Percentiles rank a stretch among this genome's conserved stretches.
These are phyloP conservation scores for Epizoanthus ramosus DNA, from an alignment of 92 coral and sea anemone species.

Conservation along the genomic window DNA sequence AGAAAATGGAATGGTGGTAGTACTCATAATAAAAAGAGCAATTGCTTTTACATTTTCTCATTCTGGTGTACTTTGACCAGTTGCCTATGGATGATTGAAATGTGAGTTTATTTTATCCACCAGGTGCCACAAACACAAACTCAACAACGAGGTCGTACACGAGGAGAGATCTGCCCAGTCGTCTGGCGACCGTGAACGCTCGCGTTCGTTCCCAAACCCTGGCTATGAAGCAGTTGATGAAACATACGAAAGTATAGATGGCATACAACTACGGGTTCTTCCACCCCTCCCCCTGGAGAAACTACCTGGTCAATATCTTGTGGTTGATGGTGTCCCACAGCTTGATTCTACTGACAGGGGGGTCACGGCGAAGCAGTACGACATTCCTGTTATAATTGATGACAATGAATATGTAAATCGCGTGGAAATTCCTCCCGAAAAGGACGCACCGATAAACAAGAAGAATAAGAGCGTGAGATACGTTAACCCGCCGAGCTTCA, in stretches of 20 bases:
- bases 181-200: not conserved
- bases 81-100: no score
- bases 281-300: constrained; percentile 19
- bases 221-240: constrained; percentile 5
- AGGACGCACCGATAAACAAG: not conserved
- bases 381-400: constrained; percentile 10
- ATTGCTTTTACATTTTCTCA: no score
- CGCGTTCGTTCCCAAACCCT: constrained; percentile 23
- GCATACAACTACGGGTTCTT: not conserved
- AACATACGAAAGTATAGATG: constrained; percentile 2
- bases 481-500: not conserved
- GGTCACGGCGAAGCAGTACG: constrained; percentile 19
- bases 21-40: no score
- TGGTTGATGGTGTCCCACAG: constrained; percentile 11
- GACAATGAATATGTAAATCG: not conserved
- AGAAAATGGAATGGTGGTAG: no score
- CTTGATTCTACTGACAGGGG: not conserved
- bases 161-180: not conserved
- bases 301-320: constrained; percentile 28
- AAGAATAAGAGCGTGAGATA: not conserved
- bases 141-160: not conserved
- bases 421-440: not conserved
- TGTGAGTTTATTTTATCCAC: not conserved
- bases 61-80: no score
- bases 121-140: not conserved